Base-by-base conservation (phyloP, 2,888 invertebrate species). In the Eilema depressum region DNA sequence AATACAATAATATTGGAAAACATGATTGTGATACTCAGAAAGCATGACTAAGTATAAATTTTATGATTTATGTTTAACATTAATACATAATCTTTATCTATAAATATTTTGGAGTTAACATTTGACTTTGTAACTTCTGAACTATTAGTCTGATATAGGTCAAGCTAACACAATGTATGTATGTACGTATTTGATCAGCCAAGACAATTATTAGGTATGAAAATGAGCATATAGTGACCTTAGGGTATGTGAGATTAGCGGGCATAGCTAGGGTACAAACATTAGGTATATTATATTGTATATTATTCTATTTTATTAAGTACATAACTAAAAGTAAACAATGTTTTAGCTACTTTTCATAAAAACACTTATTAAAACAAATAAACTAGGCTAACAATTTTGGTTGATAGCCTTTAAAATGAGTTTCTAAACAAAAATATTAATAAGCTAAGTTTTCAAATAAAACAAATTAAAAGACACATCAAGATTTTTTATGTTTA, bases 61-160 rank as follows among this genome's bases (percentile, higher is more conserved):
- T 20, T n/a, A 53, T 53, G 8, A n/a, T 20, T 47, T 1, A 47
- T 7, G 47, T 47, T 47, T 53, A n/a, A 53, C 1, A 4, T 53
- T 53, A n/a, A 53, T n/a, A n/a, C 53, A 53, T 53, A 53, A n/a
- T 53, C n/a, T n/a, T 53, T 53, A 53, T 53, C n/a, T n/a, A n/a
- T n/a, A 53, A 7, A n/a, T 7, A 20, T n/a, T 20, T 20, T 53
- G n/a, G n/a, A n/a, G n/a, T 10, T 7, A n/a, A n/a, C 2, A 10
- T n/a, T 53, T 53, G 20, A 8, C 20, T 47, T 20, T 53, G 53
- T 53, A 53, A 53, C 53, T 10, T n/a, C 8, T 53, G 53, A 53
- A 53, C 53, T n/a, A 10, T 10, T n/a, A n/a, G n/a, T 2, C 53
- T 2, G 8, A 53, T 53, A 53, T n/a, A 47, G 47, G 47, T 47